phyloP scores from a whole-genome alignment of 1,140 invertebrate genomes.

The Macrobrachium rosenbergii region DNA sequence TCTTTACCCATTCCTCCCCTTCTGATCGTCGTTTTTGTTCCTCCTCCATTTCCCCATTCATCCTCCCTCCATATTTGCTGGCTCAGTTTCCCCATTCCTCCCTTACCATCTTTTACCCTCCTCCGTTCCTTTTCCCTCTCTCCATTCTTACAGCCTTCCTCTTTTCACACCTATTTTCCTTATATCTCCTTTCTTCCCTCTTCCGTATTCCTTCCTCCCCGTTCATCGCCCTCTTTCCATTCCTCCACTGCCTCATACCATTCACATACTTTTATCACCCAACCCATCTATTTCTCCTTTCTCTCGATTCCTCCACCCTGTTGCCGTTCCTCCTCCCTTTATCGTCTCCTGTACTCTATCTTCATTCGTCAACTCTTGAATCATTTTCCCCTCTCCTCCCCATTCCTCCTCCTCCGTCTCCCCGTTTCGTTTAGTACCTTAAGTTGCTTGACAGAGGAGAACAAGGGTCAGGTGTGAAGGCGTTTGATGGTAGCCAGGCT shows the following conservation, averaged over 20 bases:
- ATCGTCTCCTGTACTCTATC: not conserved
- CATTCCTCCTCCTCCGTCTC: not conserved
- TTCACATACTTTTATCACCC: not conserved
- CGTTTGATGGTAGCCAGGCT: too few species aligned
- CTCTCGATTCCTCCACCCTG: not conserved
- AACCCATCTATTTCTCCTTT: not conserved
- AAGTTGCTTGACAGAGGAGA: too few species aligned
- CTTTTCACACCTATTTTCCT: not conserved
- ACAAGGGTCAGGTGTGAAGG: too few species aligned
- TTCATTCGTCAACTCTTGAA: not conserved
- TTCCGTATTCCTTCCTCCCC: not conserved
- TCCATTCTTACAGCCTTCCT: not conserved
- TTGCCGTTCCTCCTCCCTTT: not conserved
- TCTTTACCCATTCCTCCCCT: not conserved
- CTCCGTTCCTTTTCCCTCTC: not conserved
- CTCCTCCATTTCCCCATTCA: not conserved
- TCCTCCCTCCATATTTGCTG: not conserved
- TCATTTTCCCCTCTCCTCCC: not conserved
- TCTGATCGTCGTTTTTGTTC: not conserved
- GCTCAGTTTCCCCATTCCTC: not conserved
- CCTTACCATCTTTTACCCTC: not conserved
- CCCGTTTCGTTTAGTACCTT: not conserved
- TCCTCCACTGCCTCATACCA: not conserved
- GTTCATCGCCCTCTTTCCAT: not conserved
- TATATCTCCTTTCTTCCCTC: not conserved